Percentiles rank a stretch among this genome's conserved stretches.
Conservation (phyloP, 2,888 invertebrate genomes). For the Troides helena region DNA sequence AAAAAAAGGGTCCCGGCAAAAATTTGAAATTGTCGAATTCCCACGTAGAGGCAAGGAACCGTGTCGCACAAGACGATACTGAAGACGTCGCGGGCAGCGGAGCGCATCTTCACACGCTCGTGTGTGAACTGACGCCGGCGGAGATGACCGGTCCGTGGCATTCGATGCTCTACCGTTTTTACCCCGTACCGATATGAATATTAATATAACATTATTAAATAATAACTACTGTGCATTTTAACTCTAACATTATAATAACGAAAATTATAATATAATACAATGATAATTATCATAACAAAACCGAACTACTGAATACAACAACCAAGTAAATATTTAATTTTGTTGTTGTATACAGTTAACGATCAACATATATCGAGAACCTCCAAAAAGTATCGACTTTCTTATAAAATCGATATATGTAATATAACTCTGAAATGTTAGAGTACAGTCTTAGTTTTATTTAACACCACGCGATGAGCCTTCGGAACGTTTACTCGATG, state of each 20-base stretch:
- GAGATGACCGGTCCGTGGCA: slow-evolving; percentile 43
- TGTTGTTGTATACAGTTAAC: no score
- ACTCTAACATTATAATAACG: neutral
- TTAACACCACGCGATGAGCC: no score
- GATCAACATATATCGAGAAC: no score
- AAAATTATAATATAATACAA: no score
- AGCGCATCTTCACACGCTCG: slow-evolving; percentile 46
- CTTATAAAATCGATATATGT: no score
- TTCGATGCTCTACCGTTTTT: slow-evolving; percentile 28
- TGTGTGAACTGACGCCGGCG: slow-evolving; percentile 44
- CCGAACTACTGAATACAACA: no score
- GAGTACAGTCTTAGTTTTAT: no score
- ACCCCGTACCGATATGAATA: slow-evolving; percentile 32
- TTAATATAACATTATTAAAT: slow-evolving; percentile 20
- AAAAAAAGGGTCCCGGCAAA: slow-evolving; percentile 1
- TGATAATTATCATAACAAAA: no score
- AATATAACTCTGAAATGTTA: no score
- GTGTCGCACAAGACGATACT: slow-evolving; percentile 49
- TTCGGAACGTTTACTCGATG: no score
- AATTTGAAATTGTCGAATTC: slow-evolving; percentile 32
- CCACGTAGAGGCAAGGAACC: slow-evolving; percentile 44
- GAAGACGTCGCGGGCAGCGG: slow-evolving; percentile 46
- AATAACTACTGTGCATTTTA: neutral
- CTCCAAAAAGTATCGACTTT: no score
- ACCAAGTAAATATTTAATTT: no score